Conservation (phyloP, 2,888 invertebrate species). For the Brachyptera risi region DNA sequence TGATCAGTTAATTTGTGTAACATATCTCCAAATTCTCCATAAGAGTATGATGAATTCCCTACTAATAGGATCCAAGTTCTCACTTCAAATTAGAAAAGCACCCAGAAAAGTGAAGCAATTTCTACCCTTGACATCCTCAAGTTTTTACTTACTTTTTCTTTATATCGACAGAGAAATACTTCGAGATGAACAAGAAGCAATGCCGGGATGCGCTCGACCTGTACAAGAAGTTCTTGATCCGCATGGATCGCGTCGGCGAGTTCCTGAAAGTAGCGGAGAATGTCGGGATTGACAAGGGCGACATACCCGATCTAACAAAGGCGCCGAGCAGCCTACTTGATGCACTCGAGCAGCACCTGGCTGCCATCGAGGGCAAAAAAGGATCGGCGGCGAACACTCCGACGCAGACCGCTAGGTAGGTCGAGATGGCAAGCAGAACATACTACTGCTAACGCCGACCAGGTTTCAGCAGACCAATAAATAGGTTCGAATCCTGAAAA, state of each 20-base stretch:
- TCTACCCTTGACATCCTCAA: too few species aligned
- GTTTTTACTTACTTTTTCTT: too few species aligned
- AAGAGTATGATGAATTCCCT: too few species aligned
- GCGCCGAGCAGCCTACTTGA: conserved; percentile 96
- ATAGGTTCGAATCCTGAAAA: too few species aligned
- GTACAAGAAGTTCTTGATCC: conserved; percentile 96
- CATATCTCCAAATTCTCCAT: too few species aligned
- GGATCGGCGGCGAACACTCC: conserved; percentile 81
- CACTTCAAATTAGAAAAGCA: too few species aligned
- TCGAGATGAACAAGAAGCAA: conserved; percentile 99
- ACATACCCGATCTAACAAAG: conserved; percentile 96
- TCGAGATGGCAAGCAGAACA: too few species aligned
- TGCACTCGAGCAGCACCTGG: conserved; percentile 93
- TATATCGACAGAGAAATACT: conserved; percentile 87
- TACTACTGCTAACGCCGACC: too few species aligned
- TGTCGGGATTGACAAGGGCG: conserved; percentile 97
- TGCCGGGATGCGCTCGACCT: conserved; percentile 96
- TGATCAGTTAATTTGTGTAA: too few species aligned
- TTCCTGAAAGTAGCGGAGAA: conserved; percentile 87
- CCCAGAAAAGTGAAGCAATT: too few species aligned
- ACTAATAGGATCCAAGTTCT: too few species aligned
- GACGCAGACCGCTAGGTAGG: conserved; percentile 75
- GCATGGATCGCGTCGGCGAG: conserved; percentile 98
- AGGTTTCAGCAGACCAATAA: too few species aligned
- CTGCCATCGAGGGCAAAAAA: conserved; percentile 89